A percentile compares a stretch with the other conserved stretches of the same genome.
Conservation (phyloP, 2,113 vertebrate species). For the Coptodon rendalli region DNA sequence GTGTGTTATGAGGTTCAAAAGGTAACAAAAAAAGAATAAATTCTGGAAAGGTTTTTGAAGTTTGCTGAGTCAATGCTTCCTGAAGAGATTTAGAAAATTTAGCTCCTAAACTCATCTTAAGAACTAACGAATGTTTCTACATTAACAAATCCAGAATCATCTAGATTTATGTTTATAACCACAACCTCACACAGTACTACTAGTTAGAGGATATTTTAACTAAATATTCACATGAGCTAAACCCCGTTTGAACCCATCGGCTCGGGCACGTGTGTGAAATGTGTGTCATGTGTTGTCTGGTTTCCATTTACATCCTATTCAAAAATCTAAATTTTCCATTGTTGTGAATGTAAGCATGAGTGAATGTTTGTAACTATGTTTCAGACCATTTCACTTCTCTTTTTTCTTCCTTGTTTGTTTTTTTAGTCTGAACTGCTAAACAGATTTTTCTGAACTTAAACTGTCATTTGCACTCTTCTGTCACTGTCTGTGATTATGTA, state of each 20-base stretch:
- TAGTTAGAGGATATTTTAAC: background rate
- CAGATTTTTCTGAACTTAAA: background rate
- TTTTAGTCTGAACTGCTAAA: background rate
- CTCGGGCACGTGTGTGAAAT: background rate
- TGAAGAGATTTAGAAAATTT: background rate
- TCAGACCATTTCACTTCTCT: background rate
- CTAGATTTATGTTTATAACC: background rate
- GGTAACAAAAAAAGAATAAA: background rate
- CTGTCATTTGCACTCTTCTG: background rate
- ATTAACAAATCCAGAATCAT: background rate
- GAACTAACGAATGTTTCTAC: background rate
- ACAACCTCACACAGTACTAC: background rate
- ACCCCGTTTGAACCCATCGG: background rate
- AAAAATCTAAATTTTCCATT: background rate
- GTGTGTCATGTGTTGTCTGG: background rate
- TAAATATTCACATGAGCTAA: background rate
- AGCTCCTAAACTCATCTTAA: background rate
- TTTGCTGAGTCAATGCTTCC: background rate
- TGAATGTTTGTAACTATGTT: background rate
- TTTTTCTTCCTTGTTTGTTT: background rate
- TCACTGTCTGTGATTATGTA: background rate
- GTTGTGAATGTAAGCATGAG: background rate
- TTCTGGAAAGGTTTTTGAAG: background rate
- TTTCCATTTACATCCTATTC: background rate
- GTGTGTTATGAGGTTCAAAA: background rate